phyloP scores from a whole-genome alignment of 2,113 vertebrate genomes.

The Ivindomyrus marchei region DNA sequence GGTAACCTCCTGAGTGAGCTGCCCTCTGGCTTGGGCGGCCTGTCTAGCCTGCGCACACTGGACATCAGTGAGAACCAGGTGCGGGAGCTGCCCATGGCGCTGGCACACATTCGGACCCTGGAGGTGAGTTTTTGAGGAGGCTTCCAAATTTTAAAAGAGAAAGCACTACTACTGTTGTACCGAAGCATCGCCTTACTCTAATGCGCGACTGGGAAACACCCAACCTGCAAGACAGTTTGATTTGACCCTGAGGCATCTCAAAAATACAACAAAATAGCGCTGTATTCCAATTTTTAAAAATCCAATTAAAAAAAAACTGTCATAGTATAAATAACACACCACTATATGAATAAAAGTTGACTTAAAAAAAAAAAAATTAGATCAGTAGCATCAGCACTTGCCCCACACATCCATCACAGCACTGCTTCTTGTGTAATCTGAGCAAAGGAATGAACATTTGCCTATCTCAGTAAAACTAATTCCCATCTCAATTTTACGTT shows the following conservation, averaged over 20 bases:
- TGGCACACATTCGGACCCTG: constrained; percentile 71
- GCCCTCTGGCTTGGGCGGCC: constrained; percentile 54
- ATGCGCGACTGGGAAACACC: neutral
- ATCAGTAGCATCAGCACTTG: too few species aligned
- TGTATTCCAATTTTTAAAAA: too few species aligned
- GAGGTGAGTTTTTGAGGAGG: constrained; percentile 58
- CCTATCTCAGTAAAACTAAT: too few species aligned
- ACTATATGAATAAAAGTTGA: too few species aligned
- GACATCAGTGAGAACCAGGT: constrained; percentile 75
- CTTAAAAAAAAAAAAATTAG: too few species aligned
- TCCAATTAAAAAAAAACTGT: too few species aligned
- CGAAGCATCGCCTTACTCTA: neutral
- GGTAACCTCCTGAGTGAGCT: constrained; percentile 77
- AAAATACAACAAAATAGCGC: too few species aligned
- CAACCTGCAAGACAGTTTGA: neutral
- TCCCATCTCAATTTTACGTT: too few species aligned
- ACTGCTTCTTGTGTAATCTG: too few species aligned
- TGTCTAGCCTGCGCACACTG: constrained; percentile 72
- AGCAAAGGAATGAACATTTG: too few species aligned
- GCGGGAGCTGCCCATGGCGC: constrained; percentile 59
- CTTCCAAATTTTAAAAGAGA: neutral
- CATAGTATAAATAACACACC: too few species aligned
- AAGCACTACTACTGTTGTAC: neutral
- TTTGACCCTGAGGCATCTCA: neutral
- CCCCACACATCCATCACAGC: too few species aligned